phyloP scores from a whole-genome alignment of 2,113 vertebrate species.

The Benitochromis conjunctus region DNA sequence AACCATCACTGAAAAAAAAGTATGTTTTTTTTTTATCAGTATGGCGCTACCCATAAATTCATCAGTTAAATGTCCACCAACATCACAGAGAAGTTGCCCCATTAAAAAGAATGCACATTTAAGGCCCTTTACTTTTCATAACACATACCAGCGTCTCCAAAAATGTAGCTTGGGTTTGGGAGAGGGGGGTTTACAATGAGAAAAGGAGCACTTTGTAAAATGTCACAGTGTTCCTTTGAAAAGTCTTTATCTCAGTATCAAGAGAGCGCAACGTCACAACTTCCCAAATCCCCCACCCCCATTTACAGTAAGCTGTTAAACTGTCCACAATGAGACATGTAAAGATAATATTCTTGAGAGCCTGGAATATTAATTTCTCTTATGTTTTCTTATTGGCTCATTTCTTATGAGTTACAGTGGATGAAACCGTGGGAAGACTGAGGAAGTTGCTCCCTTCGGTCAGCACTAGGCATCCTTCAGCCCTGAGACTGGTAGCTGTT shows the following conservation, averaged over 20 bases:
- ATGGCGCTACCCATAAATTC: not conserved
- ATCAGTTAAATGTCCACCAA: not conserved
- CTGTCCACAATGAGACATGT: not conserved
- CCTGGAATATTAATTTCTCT: not conserved
- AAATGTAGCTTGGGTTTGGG: not conserved
- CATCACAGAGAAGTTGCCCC: not conserved
- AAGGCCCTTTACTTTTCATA: not conserved
- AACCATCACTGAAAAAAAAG: not conserved
- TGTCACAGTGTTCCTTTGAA: rapidly evolving
- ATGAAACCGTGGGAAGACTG: not conserved
- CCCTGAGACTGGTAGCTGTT: not conserved
- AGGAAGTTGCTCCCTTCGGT: not conserved
- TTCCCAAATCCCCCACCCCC: not conserved
- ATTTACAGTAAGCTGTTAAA: not conserved
- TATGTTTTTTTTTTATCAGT: not conserved
- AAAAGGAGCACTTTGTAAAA: not conserved
- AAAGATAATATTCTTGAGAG: not conserved
- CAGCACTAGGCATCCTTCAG: not conserved
- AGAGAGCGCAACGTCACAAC: not conserved
- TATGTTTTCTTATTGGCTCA: not conserved
- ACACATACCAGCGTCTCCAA: not conserved
- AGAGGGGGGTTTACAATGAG: not conserved
- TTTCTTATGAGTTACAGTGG: not conserved
- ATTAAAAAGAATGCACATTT: not conserved
- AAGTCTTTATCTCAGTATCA: not conserved